Conservation (phyloP, 2,797 vertebrate genomes). For the Smutsia temminckii region DNA sequence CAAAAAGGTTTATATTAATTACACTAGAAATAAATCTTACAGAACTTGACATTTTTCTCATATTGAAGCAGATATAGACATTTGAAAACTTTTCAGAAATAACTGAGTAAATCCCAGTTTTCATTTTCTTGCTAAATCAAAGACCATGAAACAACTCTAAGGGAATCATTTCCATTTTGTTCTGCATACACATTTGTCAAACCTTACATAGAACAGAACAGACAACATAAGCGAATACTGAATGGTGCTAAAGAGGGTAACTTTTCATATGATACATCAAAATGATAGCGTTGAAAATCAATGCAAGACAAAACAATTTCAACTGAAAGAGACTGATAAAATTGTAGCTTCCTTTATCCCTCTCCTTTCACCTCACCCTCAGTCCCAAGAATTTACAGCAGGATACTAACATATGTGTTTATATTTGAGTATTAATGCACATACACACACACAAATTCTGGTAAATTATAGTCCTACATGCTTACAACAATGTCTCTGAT, state of each 20-base stretch:
- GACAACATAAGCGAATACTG: not conserved
- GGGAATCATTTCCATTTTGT: slow-evolving; percentile 15
- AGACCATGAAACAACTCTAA: not conserved
- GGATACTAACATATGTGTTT: not conserved
- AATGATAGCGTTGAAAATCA: not conserved
- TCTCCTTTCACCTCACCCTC: not conserved
- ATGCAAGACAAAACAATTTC: slow-evolving; percentile 40
- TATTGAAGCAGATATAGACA: not conserved
- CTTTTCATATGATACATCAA: not conserved
- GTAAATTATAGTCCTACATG: not conserved
- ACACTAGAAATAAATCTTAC: not conserved
- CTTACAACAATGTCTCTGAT: not conserved
- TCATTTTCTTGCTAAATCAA: slow-evolving; percentile 20
- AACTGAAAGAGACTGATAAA: not conserved
- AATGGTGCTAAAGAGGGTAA: slow-evolving; percentile 16
- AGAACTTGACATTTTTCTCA: slow-evolving; percentile 17
- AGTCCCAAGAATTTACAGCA: not conserved
- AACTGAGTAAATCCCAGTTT: slow-evolving; percentile 11
- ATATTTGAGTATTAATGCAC: not conserved
- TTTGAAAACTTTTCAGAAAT: slow-evolving; percentile 12
- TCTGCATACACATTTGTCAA: not conserved
- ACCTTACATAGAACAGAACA: not conserved
- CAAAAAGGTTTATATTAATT: not conserved
- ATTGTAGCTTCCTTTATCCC: not conserved
- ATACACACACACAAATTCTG: not conserved